These are phyloP conservation scores for Ptiloglossa arizonensis DNA, from an alignment of 1,140 invertebrate species.

Conservation along the genomic window DNA sequence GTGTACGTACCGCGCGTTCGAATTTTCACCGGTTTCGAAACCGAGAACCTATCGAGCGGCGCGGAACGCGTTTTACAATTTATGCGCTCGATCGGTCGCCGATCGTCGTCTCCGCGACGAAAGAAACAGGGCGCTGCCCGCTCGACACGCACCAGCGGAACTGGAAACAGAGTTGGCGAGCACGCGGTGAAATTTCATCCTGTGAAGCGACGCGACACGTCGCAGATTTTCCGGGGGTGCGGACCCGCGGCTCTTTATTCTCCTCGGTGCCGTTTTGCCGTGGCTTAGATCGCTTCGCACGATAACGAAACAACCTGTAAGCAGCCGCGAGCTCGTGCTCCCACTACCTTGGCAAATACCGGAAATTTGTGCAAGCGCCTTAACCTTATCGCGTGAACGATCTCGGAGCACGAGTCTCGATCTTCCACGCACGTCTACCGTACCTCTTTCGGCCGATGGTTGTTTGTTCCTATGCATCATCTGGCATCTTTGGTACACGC, in stretches of 20 bases:
- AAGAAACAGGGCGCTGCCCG: not conserved
- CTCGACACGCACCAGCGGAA: slow-evolving; percentile 6
- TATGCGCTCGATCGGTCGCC: slow-evolving; percentile 4
- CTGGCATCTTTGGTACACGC: slow-evolving; percentile 27
- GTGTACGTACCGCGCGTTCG: not conserved
- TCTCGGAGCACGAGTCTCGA: slow-evolving; percentile 50
- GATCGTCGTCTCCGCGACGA: slow-evolving; percentile 3
- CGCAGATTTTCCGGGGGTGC: slow-evolving; percentile 14
- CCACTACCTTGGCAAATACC: slow-evolving; percentile 61
- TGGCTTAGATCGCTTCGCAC: slow-evolving; percentile 51
- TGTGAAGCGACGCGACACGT: not conserved
- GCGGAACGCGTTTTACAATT: slow-evolving; percentile 41
- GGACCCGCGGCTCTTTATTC: slow-evolving; percentile 38
- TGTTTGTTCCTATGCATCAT: slow-evolving; percentile 43
- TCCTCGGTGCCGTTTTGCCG: slow-evolving; percentile 31
- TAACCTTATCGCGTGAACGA: slow-evolving; percentile 55
- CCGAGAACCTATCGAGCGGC: slow-evolving; percentile 47
- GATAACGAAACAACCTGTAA: slow-evolving; percentile 58
- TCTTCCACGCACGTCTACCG: slow-evolving; percentile 50
- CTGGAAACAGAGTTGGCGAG: not conserved
- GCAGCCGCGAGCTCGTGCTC: slow-evolving; percentile 58
- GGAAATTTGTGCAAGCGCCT: slow-evolving; percentile 67
- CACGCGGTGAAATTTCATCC: slow-evolving; percentile 21
- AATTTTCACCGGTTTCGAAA: slow-evolving; percentile 55
- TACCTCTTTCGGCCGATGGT: slow-evolving; percentile 31